Conservation (phyloP, 2,888 invertebrate species). For the Eurois occulta region DNA sequence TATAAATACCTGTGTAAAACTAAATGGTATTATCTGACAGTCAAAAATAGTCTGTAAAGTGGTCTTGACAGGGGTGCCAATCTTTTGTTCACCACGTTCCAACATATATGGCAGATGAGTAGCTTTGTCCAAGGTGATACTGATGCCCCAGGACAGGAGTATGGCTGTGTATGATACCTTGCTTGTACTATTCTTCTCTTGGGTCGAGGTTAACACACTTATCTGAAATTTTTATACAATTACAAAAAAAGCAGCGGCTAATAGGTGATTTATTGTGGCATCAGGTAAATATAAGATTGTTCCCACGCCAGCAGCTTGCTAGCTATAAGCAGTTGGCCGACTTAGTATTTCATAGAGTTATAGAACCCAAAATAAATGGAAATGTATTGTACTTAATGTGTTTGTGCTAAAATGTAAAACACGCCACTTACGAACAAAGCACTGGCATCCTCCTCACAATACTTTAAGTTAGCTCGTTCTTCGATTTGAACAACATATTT, state of each 20-base stretch:
- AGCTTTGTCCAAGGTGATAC: constrained; percentile 71
- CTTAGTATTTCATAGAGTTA: neutral
- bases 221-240: constrained; percentile 72
- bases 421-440: constrained; percentile 78
- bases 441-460: constrained; percentile 82
- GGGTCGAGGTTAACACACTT: constrained; percentile 77
- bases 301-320: neutral
- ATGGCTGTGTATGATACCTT: constrained; percentile 81
- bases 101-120: constrained; percentile 86
- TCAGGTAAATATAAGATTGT: neutral
- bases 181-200: constrained; percentile 72
- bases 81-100: constrained; percentile 83
- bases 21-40: constrained; percentile 83
- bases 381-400: neutral
- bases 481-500: constrained; percentile 81
- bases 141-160: constrained; percentile 84
- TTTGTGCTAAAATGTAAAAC: neutral
- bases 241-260: no score
- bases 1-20: constrained; percentile 84
- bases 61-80: constrained; percentile 80
- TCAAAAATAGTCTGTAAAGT: constrained; percentile 85
- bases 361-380: no score
- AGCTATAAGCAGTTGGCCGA: neutral
- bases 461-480: constrained; percentile 80
- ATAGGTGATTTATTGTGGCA: neutral